Evolutionary conservation across 2,888 invertebrate species (phyloP).

Genomic region (Lampropteryx suffumata): DNA sequence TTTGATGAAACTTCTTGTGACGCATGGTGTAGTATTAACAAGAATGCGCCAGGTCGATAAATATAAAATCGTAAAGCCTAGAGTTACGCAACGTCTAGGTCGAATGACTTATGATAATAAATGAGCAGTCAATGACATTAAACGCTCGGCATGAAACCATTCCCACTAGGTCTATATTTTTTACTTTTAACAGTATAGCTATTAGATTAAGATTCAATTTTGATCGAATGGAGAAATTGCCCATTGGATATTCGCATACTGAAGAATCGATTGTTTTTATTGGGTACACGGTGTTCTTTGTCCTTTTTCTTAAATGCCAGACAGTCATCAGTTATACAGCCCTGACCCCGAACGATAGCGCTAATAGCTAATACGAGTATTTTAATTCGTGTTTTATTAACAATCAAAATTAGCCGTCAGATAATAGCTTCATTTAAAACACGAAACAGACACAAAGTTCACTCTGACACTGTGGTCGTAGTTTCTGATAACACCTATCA

Average conservation of each 20-base stretch:
- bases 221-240: slow-evolving; percentile 1
- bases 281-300: slow-evolving; percentile 15
- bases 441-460: too few species aligned
- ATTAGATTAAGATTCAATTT: slow-evolving; percentile 2
- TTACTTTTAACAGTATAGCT: slow-evolving; percentile 2
- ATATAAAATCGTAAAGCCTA: slow-evolving; percentile 33
- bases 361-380: slow-evolving; percentile 7
- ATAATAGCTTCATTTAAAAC: too few species aligned
- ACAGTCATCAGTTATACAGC: slow-evolving; percentile 13
- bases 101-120: slow-evolving; percentile 60
- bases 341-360: slow-evolving; percentile 13
- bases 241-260: slow-evolving; percentile 9
- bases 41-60: slow-evolving; percentile 9
- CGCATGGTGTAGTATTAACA: not conserved
- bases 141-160: slow-evolving; percentile 30
- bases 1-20: slow-evolving; percentile 1
- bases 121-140: slow-evolving; percentile 62
- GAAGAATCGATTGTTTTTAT: slow-evolving; percentile 20
- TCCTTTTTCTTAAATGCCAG: slow-evolving; percentile 19
- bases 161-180: slow-evolving; percentile 19
- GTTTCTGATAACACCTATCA: too few species aligned
- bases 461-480: too few species aligned
- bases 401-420: too few species aligned
- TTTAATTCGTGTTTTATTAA: not conserved
- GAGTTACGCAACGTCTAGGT: slow-evolving; percentile 43